A percentile compares a stretch with the other conserved stretches of the same genome.
phyloP scores from a whole-genome alignment of 1,140 invertebrate genomes.

The Drosophila sechellia region DNA sequence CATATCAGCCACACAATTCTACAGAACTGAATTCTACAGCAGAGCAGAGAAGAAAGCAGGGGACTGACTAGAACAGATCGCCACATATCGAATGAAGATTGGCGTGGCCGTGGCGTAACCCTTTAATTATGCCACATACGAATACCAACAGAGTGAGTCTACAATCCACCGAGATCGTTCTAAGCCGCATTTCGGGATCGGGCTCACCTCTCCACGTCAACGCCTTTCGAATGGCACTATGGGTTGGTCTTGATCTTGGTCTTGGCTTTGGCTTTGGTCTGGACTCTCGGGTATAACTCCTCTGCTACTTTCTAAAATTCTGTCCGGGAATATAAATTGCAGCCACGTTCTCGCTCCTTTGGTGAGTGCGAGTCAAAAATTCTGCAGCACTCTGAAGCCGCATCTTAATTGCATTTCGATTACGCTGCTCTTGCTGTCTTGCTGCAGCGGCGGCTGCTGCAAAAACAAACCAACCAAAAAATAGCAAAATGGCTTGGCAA shows the following conservation, averaged over 20 bases:
- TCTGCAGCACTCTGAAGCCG: conserved; percentile 36
- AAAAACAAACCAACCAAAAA: conserved; percentile 63
- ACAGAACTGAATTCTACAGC: conserved; percentile 19
- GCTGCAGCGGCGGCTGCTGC: too few species aligned
- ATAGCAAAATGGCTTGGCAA: conserved; percentile 14
- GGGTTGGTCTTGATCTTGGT: conserved; percentile 34
- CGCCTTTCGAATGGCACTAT: conserved; percentile 78
- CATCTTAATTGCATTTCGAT: conserved; percentile 83
- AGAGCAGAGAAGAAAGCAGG: conserved; percentile 4
- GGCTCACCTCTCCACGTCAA: conserved; percentile 63
- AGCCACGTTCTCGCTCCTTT: conserved; percentile 40
- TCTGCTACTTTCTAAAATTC: conserved; percentile 75
- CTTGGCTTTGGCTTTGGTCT: conserved; percentile 19
- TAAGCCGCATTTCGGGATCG: conserved; percentile 14
- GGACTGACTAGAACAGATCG: conserved; percentile 25
- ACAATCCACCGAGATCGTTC: conserved; percentile 33
- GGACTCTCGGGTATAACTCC: conserved; percentile 28
- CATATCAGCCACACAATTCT: conserved; percentile 71
- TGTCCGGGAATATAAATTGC: conserved; percentile 72
- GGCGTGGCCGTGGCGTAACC: conserved; percentile 74
- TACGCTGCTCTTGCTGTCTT: conserved; percentile 42
- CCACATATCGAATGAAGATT: conserved; percentile 65
- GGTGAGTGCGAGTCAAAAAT: conserved; percentile 50
- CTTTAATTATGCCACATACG: conserved; percentile 75
- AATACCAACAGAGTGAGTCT: conserved; percentile 13